Evolutionary conservation across 2,888 invertebrate species (phyloP).

Genomic region (Gasteruption jaculator): DNA sequence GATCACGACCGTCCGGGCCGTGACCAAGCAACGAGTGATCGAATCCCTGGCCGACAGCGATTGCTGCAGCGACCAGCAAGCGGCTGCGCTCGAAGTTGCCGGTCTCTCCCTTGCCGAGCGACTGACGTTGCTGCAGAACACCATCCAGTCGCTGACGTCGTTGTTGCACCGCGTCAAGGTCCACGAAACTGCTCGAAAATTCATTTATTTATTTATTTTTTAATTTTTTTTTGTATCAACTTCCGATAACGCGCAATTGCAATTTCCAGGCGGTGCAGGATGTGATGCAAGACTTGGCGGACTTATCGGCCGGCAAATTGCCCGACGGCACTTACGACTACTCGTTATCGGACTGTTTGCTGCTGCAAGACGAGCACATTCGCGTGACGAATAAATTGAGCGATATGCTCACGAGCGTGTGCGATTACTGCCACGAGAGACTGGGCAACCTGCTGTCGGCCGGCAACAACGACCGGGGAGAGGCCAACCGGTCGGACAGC

Average conservation of each 20-base stretch:
- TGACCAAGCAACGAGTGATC: slow-evolving; percentile 84
- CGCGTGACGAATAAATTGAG: slow-evolving; percentile 68
- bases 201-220: neutral
- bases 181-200: slow-evolving; percentile 15
- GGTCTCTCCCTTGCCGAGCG: slow-evolving; percentile 54
- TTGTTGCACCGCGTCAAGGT: slow-evolving; percentile 58
- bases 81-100: slow-evolving; percentile 46
- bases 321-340: slow-evolving; percentile 41
- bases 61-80: slow-evolving; percentile 57
- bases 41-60: slow-evolving; percentile 66
- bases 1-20: slow-evolving; percentile 80
- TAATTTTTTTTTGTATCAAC: slow-evolving; percentile 1
- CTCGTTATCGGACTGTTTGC: slow-evolving; percentile 63
- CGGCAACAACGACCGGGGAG: slow-evolving; percentile 64
- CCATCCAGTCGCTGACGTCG: slow-evolving; percentile 55
- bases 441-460: slow-evolving; percentile 84
- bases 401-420: slow-evolving; percentile 76
- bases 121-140: slow-evolving; percentile 54
- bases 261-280: slow-evolving; percentile 68
- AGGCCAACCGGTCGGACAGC: too few species aligned
- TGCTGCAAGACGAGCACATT: slow-evolving; percentile 66
- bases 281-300: slow-evolving; percentile 74
- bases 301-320: slow-evolving; percentile 58
- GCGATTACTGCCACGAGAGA: slow-evolving; percentile 89
- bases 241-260: slow-evolving; percentile 3